These are phyloP conservation scores for Rhabdophis nuchalis DNA, from an alignment of 2,797 vertebrate species.

Conservation along the genomic window DNA sequence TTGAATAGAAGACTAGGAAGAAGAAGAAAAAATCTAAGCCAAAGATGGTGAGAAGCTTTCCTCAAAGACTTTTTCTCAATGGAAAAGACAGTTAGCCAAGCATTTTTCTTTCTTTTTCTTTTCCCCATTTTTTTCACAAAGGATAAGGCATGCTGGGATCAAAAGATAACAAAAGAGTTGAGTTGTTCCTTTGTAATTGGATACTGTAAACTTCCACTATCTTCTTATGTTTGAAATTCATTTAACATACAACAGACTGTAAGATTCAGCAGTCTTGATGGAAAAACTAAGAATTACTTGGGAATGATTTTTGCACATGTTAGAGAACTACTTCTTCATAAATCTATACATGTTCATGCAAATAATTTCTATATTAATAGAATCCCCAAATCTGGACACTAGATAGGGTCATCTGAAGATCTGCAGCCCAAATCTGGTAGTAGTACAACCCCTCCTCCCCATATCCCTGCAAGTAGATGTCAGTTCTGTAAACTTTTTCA, in stretches of 20 bases:
- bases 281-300: background rate
- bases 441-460: background rate
- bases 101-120: background rate
- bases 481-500: background rate
- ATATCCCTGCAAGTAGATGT: background rate
- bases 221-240: background rate
- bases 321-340: background rate
- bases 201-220: background rate
- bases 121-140: background rate
- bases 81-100: background rate
- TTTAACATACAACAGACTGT: background rate
- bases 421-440: background rate
- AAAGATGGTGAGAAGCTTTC: background rate
- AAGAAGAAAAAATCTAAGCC: background rate
- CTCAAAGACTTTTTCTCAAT: background rate
- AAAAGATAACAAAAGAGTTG: conserved; percentile 8
- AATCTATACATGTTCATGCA: background rate
- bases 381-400: background rate
- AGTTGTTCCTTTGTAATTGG: background rate
- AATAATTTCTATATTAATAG: background rate
- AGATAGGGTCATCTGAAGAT: background rate
- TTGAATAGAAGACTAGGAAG: background rate
- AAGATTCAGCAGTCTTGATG: background rate
- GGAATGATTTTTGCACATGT: background rate
- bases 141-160: background rate